These are phyloP conservation scores for Premnoplex brunnescens DNA, from an alignment of 2,797 vertebrate genomes.

Conservation along the genomic window DNA sequence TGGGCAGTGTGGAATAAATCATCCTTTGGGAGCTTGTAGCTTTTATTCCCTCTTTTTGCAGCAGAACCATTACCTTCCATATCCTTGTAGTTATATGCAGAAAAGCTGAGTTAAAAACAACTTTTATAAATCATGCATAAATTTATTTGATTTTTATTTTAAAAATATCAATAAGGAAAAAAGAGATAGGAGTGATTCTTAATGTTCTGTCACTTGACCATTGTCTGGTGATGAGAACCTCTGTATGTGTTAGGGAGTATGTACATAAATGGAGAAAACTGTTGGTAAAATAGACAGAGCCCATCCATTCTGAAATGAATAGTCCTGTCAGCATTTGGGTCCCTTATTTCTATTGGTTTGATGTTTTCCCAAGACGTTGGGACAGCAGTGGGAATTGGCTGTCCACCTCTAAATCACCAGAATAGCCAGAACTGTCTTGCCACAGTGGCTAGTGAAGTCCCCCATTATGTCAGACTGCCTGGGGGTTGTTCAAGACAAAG, in stretches of 20 bases:
- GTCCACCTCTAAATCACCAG: neutral
- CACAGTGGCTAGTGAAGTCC: neutral
- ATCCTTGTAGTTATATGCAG: neutral
- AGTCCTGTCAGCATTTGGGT: neutral
- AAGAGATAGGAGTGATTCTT: neutral
- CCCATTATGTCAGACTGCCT: accelerated
- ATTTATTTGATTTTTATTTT: neutral
- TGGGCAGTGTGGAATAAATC: neutral
- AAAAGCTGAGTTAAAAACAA: neutral
- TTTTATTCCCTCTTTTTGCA: neutral
- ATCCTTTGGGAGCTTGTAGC: neutral
- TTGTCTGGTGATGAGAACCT: neutral
- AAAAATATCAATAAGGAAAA: neutral
- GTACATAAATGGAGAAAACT: neutral
- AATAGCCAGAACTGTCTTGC: neutral
- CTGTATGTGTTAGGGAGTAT: neutral
- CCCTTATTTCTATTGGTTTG: neutral
- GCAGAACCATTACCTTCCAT: neutral
- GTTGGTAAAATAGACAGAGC: neutral
- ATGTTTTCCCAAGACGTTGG: neutral
- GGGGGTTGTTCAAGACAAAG: neutral
- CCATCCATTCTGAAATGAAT: neutral
- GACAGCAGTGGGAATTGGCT: neutral
- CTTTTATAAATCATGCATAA: neutral
- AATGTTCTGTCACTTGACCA: neutral